A percentile compares a stretch with the other conserved stretches of the same genome.
Evolutionary conservation across 2,113 vertebrate genomes (phyloP).

Genomic region (Accipiter cooperii): DNA sequence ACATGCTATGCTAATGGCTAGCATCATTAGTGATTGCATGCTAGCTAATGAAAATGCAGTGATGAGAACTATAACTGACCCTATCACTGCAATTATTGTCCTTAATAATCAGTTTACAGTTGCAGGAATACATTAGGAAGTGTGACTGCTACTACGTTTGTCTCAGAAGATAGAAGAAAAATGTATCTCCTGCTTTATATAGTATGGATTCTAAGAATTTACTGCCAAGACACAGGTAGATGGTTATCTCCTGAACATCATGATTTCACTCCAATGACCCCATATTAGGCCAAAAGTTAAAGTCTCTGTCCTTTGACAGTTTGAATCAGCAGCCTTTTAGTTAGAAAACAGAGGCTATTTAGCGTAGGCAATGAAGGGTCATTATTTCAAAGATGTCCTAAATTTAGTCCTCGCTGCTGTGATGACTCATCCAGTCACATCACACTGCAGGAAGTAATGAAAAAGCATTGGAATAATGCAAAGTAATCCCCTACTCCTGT

Average conservation of each 20-base stretch:
- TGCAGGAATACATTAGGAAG: background rate
- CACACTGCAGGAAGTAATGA: background rate
- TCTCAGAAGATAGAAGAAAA: background rate
- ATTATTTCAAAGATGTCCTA: slow-evolving; percentile 7
- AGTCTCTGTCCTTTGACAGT: background rate
- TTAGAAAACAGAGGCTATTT: no score
- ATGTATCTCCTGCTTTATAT: background rate
- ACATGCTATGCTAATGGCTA: background rate
- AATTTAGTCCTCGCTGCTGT: slow-evolving; percentile 17
- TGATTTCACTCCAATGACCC: background rate
- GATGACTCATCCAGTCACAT: background rate
- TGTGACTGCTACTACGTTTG: background rate
- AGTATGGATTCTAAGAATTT: background rate
- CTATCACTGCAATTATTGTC: background rate
- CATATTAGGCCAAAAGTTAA: background rate
- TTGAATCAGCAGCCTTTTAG: background rate
- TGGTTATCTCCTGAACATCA: background rate
- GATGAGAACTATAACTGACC: background rate
- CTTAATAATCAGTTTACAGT: slow-evolving; percentile 1
- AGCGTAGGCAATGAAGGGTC: background rate
- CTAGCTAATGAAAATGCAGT: background rate
- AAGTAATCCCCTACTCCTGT: background rate
- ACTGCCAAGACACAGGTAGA: background rate
- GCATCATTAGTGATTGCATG: background rate
- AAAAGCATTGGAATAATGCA: background rate